These are phyloP conservation scores for Onychomys arenicola DNA, from an alignment of 2,797 vertebrate species.

Conservation along the genomic window DNA sequence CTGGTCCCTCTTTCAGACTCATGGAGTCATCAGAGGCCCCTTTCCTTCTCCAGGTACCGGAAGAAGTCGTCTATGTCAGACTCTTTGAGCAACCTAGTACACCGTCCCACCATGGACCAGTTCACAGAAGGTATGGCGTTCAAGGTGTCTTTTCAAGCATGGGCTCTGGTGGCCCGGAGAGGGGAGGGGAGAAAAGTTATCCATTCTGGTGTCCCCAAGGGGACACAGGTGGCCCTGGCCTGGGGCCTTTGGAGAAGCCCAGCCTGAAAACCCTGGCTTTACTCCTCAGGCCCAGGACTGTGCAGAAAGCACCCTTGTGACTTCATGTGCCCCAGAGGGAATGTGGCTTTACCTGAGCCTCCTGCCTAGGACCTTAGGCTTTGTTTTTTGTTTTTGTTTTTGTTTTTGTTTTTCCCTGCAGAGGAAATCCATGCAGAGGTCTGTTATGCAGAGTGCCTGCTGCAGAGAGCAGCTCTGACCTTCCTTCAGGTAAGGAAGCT, in stretches of 20 bases:
- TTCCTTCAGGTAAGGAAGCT: slow-evolving; percentile 94
- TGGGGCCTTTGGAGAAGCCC: neutral
- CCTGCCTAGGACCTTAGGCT: neutral
- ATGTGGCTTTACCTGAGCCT: neutral
- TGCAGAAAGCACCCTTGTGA: neutral
- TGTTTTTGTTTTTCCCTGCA: slow-evolving; percentile 85
- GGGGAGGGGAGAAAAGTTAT: neutral
- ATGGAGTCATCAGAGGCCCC: slow-evolving; percentile 18
- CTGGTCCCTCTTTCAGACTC: neutral
- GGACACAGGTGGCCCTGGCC: neutral
- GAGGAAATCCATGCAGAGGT: slow-evolving; percentile 99
- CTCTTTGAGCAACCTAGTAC: slow-evolving; percentile 92
- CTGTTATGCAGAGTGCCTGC: slow-evolving; percentile 98
- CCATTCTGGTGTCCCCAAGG: neutral
- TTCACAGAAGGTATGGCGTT: slow-evolving; percentile 94
- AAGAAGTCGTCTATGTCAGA: slow-evolving; percentile 92
- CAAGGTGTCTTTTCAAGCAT: neutral
- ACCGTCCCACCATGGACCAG: slow-evolving; percentile 88
- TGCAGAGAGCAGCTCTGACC: slow-evolving; percentile 98
- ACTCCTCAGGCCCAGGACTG: neutral
- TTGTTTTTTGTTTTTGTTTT: slow-evolving; percentile 66
- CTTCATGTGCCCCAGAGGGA: neutral
- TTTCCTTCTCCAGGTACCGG: slow-evolving; percentile 89
- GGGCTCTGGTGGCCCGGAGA: neutral
- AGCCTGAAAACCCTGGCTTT: neutral